Conservation (phyloP, 2,797 vertebrate genomes). For the Characodon lateralis region DNA sequence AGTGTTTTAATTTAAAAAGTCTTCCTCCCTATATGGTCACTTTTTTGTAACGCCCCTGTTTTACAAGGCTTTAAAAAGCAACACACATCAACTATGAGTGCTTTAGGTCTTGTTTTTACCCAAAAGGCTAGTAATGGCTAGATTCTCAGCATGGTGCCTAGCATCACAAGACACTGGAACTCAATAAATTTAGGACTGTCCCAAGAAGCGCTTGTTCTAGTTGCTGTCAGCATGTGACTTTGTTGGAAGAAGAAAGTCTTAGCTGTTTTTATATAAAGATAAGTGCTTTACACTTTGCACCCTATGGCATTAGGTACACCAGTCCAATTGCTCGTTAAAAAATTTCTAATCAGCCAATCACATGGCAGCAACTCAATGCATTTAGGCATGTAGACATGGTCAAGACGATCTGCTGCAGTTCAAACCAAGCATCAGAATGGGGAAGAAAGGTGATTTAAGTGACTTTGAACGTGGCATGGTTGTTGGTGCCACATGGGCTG, state of each 20-base stretch:
- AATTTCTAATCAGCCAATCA: too few species aligned
- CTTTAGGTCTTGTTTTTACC: background rate
- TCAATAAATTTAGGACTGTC: background rate
- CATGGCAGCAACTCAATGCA: too few species aligned
- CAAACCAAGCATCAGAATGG: too few species aligned
- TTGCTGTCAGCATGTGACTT: background rate
- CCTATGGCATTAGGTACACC: background rate
- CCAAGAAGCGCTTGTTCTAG: background rate
- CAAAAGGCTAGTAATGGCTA: background rate
- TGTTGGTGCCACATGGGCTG: too few species aligned
- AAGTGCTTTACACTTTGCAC: background rate
- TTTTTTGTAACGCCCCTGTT: background rate
- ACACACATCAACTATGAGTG: background rate
- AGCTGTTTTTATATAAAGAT: background rate
- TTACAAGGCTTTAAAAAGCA: background rate
- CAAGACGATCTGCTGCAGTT: too few species aligned
- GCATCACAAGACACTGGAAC: background rate
- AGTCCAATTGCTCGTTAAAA: too few species aligned
- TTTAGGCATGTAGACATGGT: too few species aligned
- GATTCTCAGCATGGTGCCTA: background rate
- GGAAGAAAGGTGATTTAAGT: too few species aligned
- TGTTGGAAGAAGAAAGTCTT: background rate
- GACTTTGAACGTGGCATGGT: too few species aligned
- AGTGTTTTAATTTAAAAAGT: background rate
- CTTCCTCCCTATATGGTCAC: background rate